Evolutionary conservation across 2,113 vertebrate genomes (phyloP).

Genomic region (Equus quagga): DNA sequence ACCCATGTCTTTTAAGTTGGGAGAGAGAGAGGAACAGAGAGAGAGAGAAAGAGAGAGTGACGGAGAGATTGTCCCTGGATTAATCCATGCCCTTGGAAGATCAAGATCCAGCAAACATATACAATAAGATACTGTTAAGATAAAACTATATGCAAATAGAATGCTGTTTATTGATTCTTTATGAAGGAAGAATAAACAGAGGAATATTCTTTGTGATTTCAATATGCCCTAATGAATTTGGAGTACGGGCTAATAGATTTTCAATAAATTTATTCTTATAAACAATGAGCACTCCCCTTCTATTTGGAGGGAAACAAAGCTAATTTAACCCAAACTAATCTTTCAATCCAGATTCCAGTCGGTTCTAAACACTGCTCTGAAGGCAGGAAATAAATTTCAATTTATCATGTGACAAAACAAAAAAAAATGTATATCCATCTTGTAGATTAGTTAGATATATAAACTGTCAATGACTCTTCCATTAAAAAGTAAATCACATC

Average conservation of each 20-base stretch:
- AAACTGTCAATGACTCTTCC: slow-evolving; percentile 10
- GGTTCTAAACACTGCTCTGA: not conserved
- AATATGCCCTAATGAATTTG: not conserved
- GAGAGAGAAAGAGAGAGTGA: not conserved
- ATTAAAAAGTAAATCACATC: not conserved
- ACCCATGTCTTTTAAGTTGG: not conserved
- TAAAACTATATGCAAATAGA: slow-evolving; percentile 2
- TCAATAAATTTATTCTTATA: slow-evolving; percentile 21
- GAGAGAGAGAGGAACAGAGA: not conserved
- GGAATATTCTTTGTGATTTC: not conserved
- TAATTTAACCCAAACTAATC: not conserved
- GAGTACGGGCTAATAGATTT: not conserved
- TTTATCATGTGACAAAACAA: slow-evolving; percentile 39
- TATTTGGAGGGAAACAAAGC: slow-evolving; percentile 27
- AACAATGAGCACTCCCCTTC: not conserved
- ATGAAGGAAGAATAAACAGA: not conserved
- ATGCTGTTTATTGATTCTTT: not conserved
- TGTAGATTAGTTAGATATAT: slow-evolving; percentile 31
- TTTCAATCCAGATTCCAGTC: slow-evolving; percentile 42
- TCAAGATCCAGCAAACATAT: not conserved
- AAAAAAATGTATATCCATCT: slow-evolving; percentile 35
- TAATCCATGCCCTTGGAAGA: not conserved
- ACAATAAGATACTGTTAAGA: not conserved
- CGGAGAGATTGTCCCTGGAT: not conserved
- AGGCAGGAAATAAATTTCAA: not conserved